phyloP scores from a whole-genome alignment of 2,113 vertebrate genomes.

The Cricetomys ansorgei region DNA sequence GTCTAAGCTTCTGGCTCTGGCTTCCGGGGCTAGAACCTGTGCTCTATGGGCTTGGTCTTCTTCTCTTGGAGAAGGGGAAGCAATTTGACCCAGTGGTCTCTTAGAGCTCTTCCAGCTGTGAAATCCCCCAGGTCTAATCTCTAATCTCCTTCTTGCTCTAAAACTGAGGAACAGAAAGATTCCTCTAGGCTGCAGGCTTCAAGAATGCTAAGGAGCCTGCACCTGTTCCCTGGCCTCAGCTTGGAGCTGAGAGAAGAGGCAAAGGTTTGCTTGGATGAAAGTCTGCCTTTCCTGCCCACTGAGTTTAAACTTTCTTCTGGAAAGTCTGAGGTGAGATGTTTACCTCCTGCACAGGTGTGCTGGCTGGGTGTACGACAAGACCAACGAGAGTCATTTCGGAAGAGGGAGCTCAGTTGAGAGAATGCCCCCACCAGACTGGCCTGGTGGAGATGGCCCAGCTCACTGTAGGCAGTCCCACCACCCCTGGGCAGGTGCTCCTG shows the following conservation, averaged over 20 bases:
- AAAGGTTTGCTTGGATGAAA: constrained; percentile 24
- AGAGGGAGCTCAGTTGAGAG: background rate
- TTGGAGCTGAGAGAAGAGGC: background rate
- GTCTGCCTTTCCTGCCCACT: background rate
- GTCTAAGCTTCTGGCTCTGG: background rate
- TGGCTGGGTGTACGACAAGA: background rate
- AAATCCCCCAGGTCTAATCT: constrained; percentile 24
- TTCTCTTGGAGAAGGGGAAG: background rate
- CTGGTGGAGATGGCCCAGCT: background rate
- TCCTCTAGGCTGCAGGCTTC: background rate
- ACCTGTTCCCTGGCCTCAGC: background rate
- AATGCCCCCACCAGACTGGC: too few species aligned
- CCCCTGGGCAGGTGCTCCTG: background rate
- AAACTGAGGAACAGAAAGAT: background rate
- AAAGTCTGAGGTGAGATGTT: background rate
- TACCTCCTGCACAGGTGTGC: background rate
- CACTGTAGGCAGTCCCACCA: background rate
- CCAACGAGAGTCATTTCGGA: background rate
- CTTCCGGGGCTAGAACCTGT: background rate
- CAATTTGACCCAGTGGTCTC: constrained; percentile 21
- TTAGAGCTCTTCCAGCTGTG: constrained; percentile 30
- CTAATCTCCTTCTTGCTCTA: constrained; percentile 19
- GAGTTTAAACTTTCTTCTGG: background rate
- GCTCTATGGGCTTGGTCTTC: background rate
- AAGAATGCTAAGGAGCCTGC: background rate